These are phyloP conservation scores for Cyanocitta stelleri DNA, from an alignment of 2,113 vertebrate genomes.

Conservation along the genomic window DNA sequence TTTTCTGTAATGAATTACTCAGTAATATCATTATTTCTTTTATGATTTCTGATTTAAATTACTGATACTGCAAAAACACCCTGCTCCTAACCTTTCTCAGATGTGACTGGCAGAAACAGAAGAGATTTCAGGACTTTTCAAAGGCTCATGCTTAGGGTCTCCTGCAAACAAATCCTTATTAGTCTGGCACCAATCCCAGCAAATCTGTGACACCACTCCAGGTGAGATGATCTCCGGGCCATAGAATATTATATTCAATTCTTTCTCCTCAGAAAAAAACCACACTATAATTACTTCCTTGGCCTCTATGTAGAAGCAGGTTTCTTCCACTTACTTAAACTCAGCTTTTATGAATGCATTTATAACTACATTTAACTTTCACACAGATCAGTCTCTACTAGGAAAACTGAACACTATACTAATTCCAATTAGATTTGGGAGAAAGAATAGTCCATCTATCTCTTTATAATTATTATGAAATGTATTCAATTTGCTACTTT, in stretches of 20 bases:
- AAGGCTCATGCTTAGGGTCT: neutral
- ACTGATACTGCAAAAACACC: neutral
- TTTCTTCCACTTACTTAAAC: neutral
- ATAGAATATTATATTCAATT: neutral
- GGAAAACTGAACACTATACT: neutral
- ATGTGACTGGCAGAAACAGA: neutral
- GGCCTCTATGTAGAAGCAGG: neutral
- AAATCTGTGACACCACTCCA: neutral
- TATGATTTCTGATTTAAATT: neutral
- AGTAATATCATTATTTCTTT: neutral
- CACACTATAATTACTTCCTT: neutral
- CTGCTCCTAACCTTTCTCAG: neutral
- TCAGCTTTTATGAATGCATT: neutral
- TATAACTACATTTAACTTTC: conserved; percentile 4
- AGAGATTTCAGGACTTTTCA: neutral
- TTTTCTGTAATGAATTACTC: neutral
- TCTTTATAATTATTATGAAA: conserved; percentile 39
- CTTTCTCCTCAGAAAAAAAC: neutral
- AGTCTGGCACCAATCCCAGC: neutral
- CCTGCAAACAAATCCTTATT: neutral
- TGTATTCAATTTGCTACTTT: conserved; percentile 50
- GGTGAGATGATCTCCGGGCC: neutral
- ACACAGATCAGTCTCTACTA: neutral
- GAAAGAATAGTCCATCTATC: conserved; percentile 23
- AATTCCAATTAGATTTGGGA: conserved; percentile 20